These are phyloP conservation scores for Hyperoplus lanceolatus DNA, from an alignment of 2,797 vertebrate species.

Conservation along the genomic window DNA sequence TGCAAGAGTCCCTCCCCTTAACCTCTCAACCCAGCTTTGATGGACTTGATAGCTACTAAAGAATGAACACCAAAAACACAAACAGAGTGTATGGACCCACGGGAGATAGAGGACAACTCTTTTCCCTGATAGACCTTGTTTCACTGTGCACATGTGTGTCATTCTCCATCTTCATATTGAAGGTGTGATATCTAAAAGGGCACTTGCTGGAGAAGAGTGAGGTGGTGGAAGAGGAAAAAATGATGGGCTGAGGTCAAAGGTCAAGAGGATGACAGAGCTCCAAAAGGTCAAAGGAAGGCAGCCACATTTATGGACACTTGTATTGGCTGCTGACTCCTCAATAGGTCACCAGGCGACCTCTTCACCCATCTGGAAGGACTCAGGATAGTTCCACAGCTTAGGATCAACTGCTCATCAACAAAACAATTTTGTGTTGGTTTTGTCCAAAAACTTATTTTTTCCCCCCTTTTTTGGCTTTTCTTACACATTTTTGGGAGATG, in stretches of 20 bases:
- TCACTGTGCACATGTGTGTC: slow-evolving; percentile 72
- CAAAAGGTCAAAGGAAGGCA: slow-evolving; percentile 53
- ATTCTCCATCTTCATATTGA: slow-evolving; percentile 91
- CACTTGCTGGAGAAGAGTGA: slow-evolving; percentile 76
- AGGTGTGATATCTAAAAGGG: slow-evolving; percentile 86
- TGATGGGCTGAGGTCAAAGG: slow-evolving; percentile 56
- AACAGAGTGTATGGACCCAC: slow-evolving; percentile 36
- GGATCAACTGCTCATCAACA: slow-evolving; percentile 68
- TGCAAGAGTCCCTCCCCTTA: slow-evolving; percentile 49
- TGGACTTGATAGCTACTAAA: slow-evolving; percentile 55
- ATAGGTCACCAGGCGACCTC: slow-evolving; percentile 53
- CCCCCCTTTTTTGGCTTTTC: slow-evolving; percentile 55
- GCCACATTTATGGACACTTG: slow-evolving; percentile 57
- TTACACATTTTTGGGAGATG: slow-evolving; percentile 67
- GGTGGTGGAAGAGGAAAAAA: slow-evolving; percentile 48
- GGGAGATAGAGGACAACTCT: slow-evolving; percentile 56
- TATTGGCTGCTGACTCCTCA: slow-evolving; percentile 55
- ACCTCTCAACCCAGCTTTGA: slow-evolving; percentile 53
- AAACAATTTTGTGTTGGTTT: slow-evolving; percentile 61
- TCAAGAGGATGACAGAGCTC: slow-evolving; percentile 60
- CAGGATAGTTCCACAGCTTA: slow-evolving; percentile 69
- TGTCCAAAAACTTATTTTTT: slow-evolving; percentile 52
- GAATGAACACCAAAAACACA: slow-evolving; percentile 46
- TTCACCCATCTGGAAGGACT: slow-evolving; percentile 69
- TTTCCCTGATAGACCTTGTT: slow-evolving; percentile 71